These are phyloP conservation scores for Laupala kohalensis DNA, from an alignment of 1,140 invertebrate genomes.

Conservation along the genomic window DNA sequence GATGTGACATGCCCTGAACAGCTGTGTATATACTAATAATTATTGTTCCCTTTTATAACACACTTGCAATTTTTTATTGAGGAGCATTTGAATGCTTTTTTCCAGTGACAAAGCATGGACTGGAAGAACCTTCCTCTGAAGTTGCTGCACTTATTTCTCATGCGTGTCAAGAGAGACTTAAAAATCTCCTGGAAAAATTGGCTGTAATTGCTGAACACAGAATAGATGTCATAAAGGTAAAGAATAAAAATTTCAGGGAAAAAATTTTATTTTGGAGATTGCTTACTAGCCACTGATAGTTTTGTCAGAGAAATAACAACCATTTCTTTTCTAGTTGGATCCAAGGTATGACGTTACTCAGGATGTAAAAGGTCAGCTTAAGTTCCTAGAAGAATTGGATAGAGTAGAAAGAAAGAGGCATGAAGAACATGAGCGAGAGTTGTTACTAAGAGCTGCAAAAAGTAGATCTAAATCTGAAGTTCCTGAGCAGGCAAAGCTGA, in stretches of 20 bases:
- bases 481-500: slow-evolving; percentile 92
- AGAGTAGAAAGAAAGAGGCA: slow-evolving; percentile 83
- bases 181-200: slow-evolving; percentile 84
- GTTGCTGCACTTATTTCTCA: slow-evolving; percentile 87
- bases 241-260: no score
- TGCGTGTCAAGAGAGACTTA: slow-evolving; percentile 86
- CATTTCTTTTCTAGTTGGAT: slow-evolving; percentile 47
- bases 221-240: slow-evolving; percentile 75
- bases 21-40: neutral
- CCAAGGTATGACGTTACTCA: slow-evolving; percentile 75
- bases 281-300: no score
- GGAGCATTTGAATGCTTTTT: slow-evolving; percentile 14
- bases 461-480: slow-evolving; percentile 93
- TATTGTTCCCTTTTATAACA: neutral
- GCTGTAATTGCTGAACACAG: slow-evolving; percentile 89
- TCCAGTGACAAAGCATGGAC: slow-evolving; percentile 56
- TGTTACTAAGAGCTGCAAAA: slow-evolving; percentile 83
- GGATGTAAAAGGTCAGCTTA: slow-evolving; percentile 84
- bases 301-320: no score
- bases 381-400: slow-evolving; percentile 92
- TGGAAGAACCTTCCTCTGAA: slow-evolving; percentile 78
- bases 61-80: no score
- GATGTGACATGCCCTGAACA: no score
- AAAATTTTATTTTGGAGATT: no score
- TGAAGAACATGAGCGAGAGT: slow-evolving; percentile 88